Conservation (phyloP, 1,140 invertebrate species). For the Euura saliciscinereae region DNA sequence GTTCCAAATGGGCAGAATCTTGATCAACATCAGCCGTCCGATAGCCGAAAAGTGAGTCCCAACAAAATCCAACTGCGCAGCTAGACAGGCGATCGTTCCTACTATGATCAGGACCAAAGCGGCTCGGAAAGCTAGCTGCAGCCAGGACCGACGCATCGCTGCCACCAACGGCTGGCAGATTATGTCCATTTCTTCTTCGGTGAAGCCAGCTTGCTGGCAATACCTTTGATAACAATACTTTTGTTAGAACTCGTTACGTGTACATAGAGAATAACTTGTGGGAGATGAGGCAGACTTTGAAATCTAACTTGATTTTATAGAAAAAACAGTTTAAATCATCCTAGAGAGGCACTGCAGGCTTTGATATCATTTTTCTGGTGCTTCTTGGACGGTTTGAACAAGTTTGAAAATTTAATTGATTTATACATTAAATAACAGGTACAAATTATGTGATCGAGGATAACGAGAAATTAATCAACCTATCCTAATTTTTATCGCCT, state of each 20-base stretch:
- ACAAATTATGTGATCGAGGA: too few species aligned
- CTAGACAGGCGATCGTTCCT: slow-evolving; percentile 55
- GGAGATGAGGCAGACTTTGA: too few species aligned
- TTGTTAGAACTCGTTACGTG: not conserved
- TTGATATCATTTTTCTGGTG: not conserved
- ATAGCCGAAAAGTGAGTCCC: slow-evolving; percentile 67
- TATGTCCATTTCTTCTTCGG: slow-evolving; percentile 70
- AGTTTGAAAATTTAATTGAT: not conserved
- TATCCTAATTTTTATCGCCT: too few species aligned
- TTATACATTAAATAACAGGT: too few species aligned
- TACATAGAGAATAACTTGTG: too few species aligned
- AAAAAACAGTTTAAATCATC: too few species aligned
- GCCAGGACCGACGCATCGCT: slow-evolving; percentile 64
- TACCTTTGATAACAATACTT: slow-evolving; percentile 53
- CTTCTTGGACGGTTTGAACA: not conserved
- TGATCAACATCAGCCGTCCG: slow-evolving; percentile 68
- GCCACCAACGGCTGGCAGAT: slow-evolving; percentile 69
- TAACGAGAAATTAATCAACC: too few species aligned
- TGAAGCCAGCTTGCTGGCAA: slow-evolving; percentile 71
- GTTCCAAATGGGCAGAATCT: slow-evolving; percentile 77
- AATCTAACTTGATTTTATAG: too few species aligned
- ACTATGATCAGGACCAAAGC: slow-evolving; percentile 55
- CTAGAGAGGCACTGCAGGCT: not conserved
- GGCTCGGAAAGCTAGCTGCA: slow-evolving; percentile 62
- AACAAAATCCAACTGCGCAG: slow-evolving; percentile 57